Base-by-base conservation (phyloP, 2,113 vertebrate genomes). In the Cyprinus carpio region DNA sequence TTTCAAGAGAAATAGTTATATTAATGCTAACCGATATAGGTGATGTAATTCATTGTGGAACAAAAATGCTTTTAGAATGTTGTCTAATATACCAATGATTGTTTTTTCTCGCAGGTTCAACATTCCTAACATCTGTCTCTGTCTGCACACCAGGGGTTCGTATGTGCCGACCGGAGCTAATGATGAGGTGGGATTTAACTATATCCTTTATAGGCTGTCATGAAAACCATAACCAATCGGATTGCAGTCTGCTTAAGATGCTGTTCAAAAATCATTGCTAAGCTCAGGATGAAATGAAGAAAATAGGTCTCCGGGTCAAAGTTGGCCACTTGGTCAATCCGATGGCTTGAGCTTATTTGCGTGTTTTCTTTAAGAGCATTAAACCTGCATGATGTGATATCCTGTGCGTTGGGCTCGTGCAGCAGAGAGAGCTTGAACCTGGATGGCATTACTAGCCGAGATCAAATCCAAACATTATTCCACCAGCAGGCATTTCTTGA, bases 401-500 rank as follows among this genome's bases (percentile, higher is more conserved):
- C n/a, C 31, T 23, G 20, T 37, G 15, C 64, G 0, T 25, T 43
- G 56, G 29, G 23, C n/a, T 51, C n/a, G 11, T 49, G 64, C 77
- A 23, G 46, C 51, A 84, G 49, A 54, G 31, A 80, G 37, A 84
- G 56, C 9, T 15, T n/a, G 11, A 79, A 79, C 51, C 81, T 80
- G 77, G 56, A 84, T 85, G 86, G 79, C 62, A 81, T 89, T 90
- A 89, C 87, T 87, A 90, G 82, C 82, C 58, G 8, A 88, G 85
- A 84, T 89, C 86, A 89, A 90, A 89, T 84, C 79, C 85, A 84
- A 88, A 88, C 89, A 86, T 88, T 87, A 87, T 89, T 89, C 87
- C 88, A 90, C 81, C 86, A 85, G 84, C 71, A 86, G 85, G 84
- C 86, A 87, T 89, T 81, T 84, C 84, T 88, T 89, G 90, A 91